These are phyloP conservation scores for Cistogaster globosa DNA, from an alignment of 2,888 invertebrate genomes.

Conservation along the genomic window DNA sequence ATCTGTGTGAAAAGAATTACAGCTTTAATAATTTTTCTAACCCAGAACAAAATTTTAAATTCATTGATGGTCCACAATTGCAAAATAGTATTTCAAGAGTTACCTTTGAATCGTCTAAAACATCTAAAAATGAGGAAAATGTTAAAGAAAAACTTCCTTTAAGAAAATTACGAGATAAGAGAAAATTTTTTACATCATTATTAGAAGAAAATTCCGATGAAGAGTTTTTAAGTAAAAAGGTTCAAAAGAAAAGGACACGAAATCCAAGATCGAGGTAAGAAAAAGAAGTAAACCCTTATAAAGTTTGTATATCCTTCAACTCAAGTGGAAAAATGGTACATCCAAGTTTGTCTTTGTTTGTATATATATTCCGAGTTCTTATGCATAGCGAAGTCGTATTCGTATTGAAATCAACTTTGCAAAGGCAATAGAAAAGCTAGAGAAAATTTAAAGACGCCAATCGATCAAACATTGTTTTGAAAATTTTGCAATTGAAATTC, in stretches of 20 bases:
- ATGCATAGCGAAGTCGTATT: too few species aligned
- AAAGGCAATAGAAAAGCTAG: too few species aligned
- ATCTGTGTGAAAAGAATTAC: background rate
- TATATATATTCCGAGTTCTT: too few species aligned
- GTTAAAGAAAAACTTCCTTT: constrained; percentile 8
- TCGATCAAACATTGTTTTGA: too few species aligned
- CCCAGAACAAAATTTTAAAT: background rate
- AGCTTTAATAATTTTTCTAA: background rate
- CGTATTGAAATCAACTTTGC: too few species aligned
- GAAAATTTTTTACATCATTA: constrained; percentile 34
- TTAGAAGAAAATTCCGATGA: background rate
- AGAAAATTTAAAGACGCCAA: too few species aligned
- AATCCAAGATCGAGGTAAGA: constrained; percentile 41
- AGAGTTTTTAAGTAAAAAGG: background rate
- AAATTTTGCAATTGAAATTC: too few species aligned
- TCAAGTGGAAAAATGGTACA: too few species aligned
- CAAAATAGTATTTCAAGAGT: background rate
- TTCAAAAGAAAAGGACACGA: constrained; percentile 16
- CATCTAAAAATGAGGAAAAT: background rate
- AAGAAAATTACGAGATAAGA: constrained; percentile 35
- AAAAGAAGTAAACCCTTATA: background rate
- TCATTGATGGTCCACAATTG: background rate
- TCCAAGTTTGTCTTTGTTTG: too few species aligned
- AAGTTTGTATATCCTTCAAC: too few species aligned
- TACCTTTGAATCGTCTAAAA: constrained; percentile 8